These are phyloP conservation scores for Notothenia coriiceps DNA, from an alignment of 2,113 vertebrate genomes.

Conservation along the genomic window DNA sequence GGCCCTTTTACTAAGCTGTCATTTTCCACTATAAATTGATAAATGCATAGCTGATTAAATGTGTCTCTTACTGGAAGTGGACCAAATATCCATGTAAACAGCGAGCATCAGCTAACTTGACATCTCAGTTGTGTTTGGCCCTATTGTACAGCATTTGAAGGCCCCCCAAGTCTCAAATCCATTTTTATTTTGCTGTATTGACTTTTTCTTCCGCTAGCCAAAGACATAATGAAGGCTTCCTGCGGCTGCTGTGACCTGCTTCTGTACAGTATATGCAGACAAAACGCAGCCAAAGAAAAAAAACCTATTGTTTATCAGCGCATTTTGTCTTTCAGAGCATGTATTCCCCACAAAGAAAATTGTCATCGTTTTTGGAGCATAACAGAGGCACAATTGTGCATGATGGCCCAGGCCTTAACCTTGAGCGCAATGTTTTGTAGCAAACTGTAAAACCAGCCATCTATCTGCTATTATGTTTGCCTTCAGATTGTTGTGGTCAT, in stretches of 20 bases:
- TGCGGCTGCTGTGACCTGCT: constrained; percentile 77
- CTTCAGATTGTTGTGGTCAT: constrained; percentile 61
- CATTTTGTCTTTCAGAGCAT: constrained; percentile 36
- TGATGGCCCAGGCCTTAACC: constrained; percentile 53
- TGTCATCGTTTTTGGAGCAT: constrained; percentile 48
- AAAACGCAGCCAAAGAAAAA: constrained; percentile 66
- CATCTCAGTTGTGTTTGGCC: constrained; percentile 72
- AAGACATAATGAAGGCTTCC: constrained; percentile 82
- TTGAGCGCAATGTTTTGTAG: constrained; percentile 56
- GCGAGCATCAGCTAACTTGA: constrained; percentile 60
- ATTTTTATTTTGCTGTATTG: constrained; percentile 84
- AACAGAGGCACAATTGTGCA: constrained; percentile 33
- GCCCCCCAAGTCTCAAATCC: constrained; percentile 79
- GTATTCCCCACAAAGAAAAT: constrained; percentile 58
- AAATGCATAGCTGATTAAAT: constrained; percentile 54
- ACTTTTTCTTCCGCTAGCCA: constrained; percentile 77
- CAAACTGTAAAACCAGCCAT: constrained; percentile 38
- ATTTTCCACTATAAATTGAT: constrained; percentile 35
- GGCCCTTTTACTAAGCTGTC: constrained; percentile 28
- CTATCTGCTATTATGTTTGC: constrained; percentile 52
- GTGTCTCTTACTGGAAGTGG: constrained; percentile 36
- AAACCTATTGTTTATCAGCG: constrained; percentile 63
- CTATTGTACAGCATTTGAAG: constrained; percentile 74
- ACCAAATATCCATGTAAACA: constrained; percentile 56
- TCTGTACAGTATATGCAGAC: constrained; percentile 72